These are phyloP conservation scores for Tympanoctomys barrerae DNA, from an alignment of 2,797 vertebrate genomes.

Conservation along the genomic window DNA sequence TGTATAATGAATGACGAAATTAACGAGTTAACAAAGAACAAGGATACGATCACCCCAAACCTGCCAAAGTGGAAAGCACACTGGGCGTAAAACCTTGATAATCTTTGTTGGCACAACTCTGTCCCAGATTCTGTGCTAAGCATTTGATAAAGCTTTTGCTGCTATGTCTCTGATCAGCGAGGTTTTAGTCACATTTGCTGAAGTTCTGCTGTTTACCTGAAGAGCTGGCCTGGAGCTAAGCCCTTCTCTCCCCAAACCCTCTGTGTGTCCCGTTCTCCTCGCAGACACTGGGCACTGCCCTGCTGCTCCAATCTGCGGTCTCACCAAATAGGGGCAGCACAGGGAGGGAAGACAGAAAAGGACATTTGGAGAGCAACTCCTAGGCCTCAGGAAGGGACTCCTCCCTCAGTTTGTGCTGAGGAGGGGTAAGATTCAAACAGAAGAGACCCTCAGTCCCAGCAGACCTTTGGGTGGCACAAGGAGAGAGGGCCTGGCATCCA, in stretches of 20 bases:
- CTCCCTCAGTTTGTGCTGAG: background rate
- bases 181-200: background rate
- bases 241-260: background rate
- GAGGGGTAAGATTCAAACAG: background rate
- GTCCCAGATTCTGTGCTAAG: background rate
- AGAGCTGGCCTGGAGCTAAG: background rate
- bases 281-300: background rate
- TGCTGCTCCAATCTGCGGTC: background rate
- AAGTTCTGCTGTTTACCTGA: background rate
- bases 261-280: background rate
- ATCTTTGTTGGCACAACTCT: background rate
- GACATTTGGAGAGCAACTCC: background rate
- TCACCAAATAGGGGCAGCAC: background rate
- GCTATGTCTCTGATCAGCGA: background rate
- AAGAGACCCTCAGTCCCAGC: background rate
- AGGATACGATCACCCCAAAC: background rate
- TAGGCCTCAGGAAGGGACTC: background rate
- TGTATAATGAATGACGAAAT: background rate
- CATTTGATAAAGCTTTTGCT: background rate
- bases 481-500: constrained; percentile 9
- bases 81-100: background rate
- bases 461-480: background rate
- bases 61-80: background rate
- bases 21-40: background rate
- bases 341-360: background rate